These are phyloP conservation scores for Halichondria panicea DNA, from an alignment of 37 sponge, comb jelly and placozoan genomes.

Conservation along the genomic window DNA sequence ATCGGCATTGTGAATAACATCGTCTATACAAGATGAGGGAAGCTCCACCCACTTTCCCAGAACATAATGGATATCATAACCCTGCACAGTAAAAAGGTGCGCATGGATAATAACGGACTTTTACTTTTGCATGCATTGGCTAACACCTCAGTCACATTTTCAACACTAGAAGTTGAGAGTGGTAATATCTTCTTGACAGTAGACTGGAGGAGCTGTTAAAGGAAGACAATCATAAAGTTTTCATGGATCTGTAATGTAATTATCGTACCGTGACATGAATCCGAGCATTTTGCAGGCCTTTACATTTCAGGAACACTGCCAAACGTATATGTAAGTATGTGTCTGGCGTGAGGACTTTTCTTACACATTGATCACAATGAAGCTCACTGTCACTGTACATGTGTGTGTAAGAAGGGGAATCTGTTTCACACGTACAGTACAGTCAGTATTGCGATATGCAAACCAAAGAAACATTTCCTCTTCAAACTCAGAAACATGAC, in stretches of 20 bases:
- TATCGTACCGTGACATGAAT: no score
- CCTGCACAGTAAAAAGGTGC: not conserved
- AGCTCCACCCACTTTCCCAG: no score
- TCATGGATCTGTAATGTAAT: no score
- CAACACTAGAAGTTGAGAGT: not conserved
- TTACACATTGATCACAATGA: conserved; percentile 9
- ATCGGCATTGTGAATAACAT: no score
- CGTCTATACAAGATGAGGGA: no score
- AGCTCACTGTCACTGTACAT: not conserved
- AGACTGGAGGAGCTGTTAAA: conserved; percentile 27
- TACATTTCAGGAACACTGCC: not conserved
- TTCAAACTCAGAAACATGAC: no score
- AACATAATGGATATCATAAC: conserved; percentile 16
- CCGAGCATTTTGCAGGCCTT: not conserved
- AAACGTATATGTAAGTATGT: conserved; percentile 20
- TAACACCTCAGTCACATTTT: conserved; percentile 9
- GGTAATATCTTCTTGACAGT: conserved; percentile 17
- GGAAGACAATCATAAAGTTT: no score
- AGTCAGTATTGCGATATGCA: no score
- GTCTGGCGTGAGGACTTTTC: not conserved
- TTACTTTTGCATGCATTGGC: not conserved
- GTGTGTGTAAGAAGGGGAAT: not conserved
- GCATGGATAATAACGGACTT: not conserved
- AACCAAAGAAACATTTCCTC: no score
- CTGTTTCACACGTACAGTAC: no score